Percentiles rank a stretch among this genome's conserved stretches.
Conservation (phyloP, 1,140 invertebrate genomes). For the Adelges cooleyi region DNA sequence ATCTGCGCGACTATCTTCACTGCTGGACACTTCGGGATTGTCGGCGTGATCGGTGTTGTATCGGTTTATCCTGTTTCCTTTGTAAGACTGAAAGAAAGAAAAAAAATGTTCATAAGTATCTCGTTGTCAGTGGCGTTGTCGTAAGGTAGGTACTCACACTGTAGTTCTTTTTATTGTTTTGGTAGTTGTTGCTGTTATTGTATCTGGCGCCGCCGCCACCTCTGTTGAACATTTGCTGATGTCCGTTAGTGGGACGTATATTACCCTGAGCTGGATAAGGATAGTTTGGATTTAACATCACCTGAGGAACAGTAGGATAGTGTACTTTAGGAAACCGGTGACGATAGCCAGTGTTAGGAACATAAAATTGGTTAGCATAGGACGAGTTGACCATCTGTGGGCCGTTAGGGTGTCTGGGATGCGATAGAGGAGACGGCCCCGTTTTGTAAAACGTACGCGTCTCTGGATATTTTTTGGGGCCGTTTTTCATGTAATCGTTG, state of each 20-base stretch:
- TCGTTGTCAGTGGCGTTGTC: too few relatives aligned
- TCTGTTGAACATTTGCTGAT: conserved; percentile 6
- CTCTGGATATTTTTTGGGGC: conserved; percentile 11
- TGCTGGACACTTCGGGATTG: conserved; percentile 13
- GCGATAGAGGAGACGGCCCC: background rate
- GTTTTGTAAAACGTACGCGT: conserved; percentile 23
- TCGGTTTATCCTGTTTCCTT: conserved; percentile 10
- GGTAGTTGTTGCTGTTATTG: conserved; percentile 13
- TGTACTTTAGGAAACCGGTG: conserved; percentile 27
- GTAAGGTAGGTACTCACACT: background rate
- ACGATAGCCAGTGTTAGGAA: conserved; percentile 16
- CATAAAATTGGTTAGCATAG: conserved; percentile 16
- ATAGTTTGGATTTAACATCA: conserved; percentile 25
- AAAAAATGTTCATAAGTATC: background rate
- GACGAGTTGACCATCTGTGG: conserved; percentile 23
- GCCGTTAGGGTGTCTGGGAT: conserved; percentile 11
- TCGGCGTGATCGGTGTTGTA: conserved; percentile 5
- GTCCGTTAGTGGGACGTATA: conserved; percentile 6
- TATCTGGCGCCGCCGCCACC: background rate
- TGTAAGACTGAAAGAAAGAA: conserved; percentile 5
- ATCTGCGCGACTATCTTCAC: conserved; percentile 17
- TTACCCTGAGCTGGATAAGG: conserved; percentile 17
- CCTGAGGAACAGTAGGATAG: conserved; percentile 27
- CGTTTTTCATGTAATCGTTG: conserved; percentile 14
- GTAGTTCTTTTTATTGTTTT: conserved; percentile 16